A percentile compares a stretch with the other conserved stretches of the same genome.
Evolutionary conservation across 1,140 invertebrate species (phyloP).

Genomic region (Pristionchus pacificus): DNA sequence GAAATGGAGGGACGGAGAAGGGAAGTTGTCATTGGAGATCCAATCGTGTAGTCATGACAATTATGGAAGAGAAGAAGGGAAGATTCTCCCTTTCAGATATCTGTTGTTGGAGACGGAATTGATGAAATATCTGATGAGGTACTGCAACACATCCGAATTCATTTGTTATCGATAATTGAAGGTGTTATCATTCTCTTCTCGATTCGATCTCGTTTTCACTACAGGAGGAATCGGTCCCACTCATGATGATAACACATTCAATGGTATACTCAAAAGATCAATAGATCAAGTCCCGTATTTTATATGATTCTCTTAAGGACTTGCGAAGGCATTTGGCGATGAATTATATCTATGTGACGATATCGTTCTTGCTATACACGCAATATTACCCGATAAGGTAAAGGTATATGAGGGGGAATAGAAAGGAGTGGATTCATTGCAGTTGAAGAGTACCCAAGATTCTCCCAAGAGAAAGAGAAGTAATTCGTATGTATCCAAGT

Average conservation of each 20-base stretch:
- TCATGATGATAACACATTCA: conserved; percentile 79
- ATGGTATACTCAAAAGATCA: conserved; percentile 60
- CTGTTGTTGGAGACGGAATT: conserved; percentile 70
- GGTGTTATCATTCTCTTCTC: not conserved
- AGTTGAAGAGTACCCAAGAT: conserved; percentile 66
- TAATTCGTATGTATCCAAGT: conserved; percentile 62
- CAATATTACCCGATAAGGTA: conserved; percentile 56
- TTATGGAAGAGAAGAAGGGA: too few relatives aligned
- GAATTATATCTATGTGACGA: conserved; percentile 14
- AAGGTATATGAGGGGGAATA: conserved; percentile 66
- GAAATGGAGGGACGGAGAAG: too few relatives aligned
- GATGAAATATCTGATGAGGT: conserved; percentile 71
- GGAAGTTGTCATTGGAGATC: too few relatives aligned
- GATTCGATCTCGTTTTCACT: conserved; percentile 69
- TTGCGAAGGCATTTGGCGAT: conserved; percentile 20
- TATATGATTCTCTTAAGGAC: conserved; percentile 1
- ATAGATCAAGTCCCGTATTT: not conserved
- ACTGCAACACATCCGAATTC: conserved; percentile 66
- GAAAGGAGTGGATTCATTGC: conserved; percentile 16
- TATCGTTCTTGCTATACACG: conserved; percentile 13
- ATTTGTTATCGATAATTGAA: too few relatives aligned
- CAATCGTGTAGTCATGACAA: too few relatives aligned
- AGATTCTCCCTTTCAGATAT: conserved; percentile 69
- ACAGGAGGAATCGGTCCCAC: conserved; percentile 78
- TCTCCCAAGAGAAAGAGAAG: too few relatives aligned